Percentiles rank a stretch among this genome's conserved stretches.
Evolutionary conservation across 2,888 invertebrate species (phyloP).

Genomic region (Trichacis sp.): DNA sequence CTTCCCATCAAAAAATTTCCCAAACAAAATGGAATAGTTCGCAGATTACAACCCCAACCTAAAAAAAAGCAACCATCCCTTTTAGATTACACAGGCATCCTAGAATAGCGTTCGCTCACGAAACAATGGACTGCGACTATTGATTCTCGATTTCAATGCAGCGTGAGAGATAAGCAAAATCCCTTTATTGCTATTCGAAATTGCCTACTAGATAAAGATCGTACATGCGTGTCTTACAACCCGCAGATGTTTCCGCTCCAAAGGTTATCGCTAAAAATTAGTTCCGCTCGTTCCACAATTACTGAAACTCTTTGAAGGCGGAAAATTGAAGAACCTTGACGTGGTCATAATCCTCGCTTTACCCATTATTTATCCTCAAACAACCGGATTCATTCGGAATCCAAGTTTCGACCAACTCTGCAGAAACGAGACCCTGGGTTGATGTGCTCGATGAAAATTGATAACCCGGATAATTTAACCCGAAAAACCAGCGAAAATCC

Average conservation of each 20-base stretch:
- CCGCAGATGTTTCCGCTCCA: background rate
- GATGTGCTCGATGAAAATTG: background rate
- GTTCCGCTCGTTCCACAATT: background rate
- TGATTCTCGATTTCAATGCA: slow-evolving; percentile 1
- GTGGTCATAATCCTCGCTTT: background rate
- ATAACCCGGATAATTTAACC: background rate
- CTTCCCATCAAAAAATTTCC: too few relatives aligned
- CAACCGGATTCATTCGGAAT: background rate
- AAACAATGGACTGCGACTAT: background rate
- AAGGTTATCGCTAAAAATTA: background rate
- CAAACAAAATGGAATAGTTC: too few relatives aligned
- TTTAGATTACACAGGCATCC: background rate
- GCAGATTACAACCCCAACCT: too few relatives aligned
- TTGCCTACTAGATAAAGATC: background rate
- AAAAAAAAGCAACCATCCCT: too few relatives aligned
- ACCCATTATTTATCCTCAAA: background rate
- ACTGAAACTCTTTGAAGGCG: background rate
- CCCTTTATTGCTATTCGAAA: background rate
- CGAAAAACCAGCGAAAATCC: background rate
- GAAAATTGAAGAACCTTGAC: background rate
- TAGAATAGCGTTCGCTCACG: background rate
- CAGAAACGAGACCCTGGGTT: too few relatives aligned
- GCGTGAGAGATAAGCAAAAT: background rate
- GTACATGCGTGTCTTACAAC: background rate
- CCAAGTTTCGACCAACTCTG: too few relatives aligned